Evolutionary conservation across 2,113 vertebrate species (phyloP).

Genomic region (Artemisiospiza belli): DNA sequence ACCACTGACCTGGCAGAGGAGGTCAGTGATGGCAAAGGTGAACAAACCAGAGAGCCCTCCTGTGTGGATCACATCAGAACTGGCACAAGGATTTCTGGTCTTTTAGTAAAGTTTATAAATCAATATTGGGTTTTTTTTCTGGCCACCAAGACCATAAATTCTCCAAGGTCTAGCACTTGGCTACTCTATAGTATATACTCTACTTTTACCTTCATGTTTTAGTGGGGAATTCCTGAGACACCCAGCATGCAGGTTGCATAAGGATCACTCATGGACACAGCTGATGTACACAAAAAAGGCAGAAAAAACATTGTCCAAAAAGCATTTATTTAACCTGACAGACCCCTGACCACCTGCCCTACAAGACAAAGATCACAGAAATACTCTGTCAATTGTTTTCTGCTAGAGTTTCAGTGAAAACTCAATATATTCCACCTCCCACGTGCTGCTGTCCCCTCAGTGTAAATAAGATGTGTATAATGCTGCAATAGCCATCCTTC

Average conservation of each 20-base stretch:
- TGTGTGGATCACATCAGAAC: accelerated
- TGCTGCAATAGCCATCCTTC: neutral
- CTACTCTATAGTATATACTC: neutral
- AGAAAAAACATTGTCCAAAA: neutral
- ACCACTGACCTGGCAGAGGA: neutral
- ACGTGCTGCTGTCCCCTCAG: neutral
- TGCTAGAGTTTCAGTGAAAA: neutral
- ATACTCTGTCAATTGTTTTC: neutral
- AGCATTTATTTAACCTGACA: neutral
- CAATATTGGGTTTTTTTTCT: neutral
- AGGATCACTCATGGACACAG: neutral
- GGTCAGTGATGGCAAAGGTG: accelerated
- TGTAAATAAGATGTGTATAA: neutral
- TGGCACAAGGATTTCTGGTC: neutral
- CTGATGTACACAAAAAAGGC: neutral
- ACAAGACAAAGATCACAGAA: neutral
- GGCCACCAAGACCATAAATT: neutral
- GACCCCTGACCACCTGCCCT: neutral
- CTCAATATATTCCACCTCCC: neutral
- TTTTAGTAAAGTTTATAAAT: neutral
- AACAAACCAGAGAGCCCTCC: neutral
- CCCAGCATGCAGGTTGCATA: accelerated
- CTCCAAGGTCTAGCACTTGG: neutral
- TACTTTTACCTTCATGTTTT: neutral
- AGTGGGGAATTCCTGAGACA: neutral